phyloP scores from a whole-genome alignment of 1,140 invertebrate genomes.

The Pogonomyrmex barbatus region DNA sequence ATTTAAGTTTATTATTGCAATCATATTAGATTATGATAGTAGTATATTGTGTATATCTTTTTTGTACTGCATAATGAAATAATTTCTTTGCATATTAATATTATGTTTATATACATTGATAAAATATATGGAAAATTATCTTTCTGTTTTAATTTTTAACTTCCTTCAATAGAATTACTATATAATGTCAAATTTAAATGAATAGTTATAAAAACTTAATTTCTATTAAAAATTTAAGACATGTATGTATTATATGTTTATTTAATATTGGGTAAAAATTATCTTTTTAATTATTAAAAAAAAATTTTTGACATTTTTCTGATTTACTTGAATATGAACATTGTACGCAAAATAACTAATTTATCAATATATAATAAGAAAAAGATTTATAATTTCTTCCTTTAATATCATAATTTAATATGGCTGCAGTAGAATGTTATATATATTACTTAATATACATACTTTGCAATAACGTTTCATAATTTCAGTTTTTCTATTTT shows the following conservation, averaged over 20 bases:
- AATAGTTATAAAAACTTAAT: not conserved
- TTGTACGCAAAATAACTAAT: not conserved
- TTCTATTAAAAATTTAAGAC: not conserved
- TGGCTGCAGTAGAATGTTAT: not conserved
- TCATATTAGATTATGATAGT: not conserved
- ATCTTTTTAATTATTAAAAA: not conserved
- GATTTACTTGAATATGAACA: not conserved
- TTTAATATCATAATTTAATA: slow-evolving; percentile 26
- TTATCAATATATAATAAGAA: not conserved
- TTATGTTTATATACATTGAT: not conserved
- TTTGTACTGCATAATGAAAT: not conserved
- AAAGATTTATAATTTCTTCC: not conserved
- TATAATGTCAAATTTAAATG: not conserved
- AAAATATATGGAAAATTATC: not conserved
- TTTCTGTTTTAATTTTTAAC: not conserved
- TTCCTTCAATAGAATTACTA: not conserved
- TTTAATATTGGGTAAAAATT: not conserved
- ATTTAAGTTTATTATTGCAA: not conserved
- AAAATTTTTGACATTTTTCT: not conserved
- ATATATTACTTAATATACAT: slow-evolving; percentile 55
- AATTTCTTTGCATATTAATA: not conserved
- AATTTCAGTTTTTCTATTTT: slow-evolving; percentile 86
- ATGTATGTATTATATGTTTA: not conserved
- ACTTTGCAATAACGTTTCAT: slow-evolving; percentile 88
- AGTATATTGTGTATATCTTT: not conserved